phyloP scores from a whole-genome alignment of 2,113 vertebrate genomes.

The Myotis davidii region DNA sequence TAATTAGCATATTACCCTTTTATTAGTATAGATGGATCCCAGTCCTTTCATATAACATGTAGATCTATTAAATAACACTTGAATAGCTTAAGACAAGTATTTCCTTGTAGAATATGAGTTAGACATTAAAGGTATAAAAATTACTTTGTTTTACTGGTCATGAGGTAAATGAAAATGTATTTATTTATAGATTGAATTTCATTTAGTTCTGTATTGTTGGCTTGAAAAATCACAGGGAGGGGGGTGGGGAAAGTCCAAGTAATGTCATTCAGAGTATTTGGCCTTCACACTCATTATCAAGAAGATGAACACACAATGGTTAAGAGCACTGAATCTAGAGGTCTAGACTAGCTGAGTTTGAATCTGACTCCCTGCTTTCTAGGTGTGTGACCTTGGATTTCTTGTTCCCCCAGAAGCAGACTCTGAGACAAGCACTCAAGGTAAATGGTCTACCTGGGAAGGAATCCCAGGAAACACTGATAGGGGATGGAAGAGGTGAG shows the following conservation, averaged over 20 bases:
- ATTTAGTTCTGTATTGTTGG: neutral
- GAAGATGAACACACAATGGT: fast-evolving
- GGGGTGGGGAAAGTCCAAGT: neutral
- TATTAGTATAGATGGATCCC: neutral
- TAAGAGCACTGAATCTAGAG: neutral
- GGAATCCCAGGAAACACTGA: neutral
- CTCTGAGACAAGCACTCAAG: neutral
- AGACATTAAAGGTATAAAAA: neutral
- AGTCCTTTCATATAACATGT: neutral
- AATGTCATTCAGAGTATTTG: neutral
- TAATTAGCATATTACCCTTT: too few relatives aligned
- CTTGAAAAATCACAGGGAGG: neutral
- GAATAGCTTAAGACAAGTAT: neutral
- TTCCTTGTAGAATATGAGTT: neutral
- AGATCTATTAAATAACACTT: neutral
- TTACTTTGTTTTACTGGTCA: neutral
- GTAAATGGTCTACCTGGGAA: neutral
- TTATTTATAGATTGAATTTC: neutral
- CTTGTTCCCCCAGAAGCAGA: neutral
- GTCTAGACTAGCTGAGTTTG: neutral
- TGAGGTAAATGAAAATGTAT: neutral
- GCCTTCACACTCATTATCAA: neutral
- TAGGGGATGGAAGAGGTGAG: neutral
- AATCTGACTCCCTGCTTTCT: neutral
- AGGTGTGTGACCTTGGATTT: neutral